These are phyloP conservation scores for Drosophila peninsularis DNA, from an alignment of 2,888 invertebrate species.

Conservation along the genomic window DNA sequence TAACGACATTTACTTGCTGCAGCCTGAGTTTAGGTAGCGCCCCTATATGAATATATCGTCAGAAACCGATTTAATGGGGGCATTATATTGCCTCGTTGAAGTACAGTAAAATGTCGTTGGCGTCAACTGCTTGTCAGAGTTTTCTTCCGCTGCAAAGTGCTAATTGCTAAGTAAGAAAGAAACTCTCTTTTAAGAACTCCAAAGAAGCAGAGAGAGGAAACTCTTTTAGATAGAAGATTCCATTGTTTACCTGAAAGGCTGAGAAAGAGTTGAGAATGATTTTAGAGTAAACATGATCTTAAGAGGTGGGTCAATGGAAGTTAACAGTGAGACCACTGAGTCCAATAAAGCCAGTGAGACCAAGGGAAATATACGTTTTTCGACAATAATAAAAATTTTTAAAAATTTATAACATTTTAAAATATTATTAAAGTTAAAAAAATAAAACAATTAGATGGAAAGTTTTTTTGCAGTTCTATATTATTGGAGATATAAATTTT, in stretches of 20 bases:
- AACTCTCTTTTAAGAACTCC: not conserved
- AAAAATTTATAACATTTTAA: too few relatives aligned
- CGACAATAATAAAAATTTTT: too few relatives aligned
- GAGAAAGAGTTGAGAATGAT: too few relatives aligned
- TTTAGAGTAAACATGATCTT: too few relatives aligned
- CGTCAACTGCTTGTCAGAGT: not conserved
- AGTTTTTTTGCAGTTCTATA: too few relatives aligned
- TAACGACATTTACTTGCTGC: constrained; percentile 1
- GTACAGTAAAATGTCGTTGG: not conserved
- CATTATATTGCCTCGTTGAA: not conserved
- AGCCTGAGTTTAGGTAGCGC: not conserved
- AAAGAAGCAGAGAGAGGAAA: not conserved
- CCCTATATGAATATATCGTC: not conserved
- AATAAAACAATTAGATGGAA: too few relatives aligned
- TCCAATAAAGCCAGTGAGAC: too few relatives aligned
- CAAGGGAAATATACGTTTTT: too few relatives aligned
- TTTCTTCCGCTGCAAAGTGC: not conserved
- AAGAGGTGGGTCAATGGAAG: too few relatives aligned
- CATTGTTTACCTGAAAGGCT: not conserved
- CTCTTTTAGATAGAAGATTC: not conserved
- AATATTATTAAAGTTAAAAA: too few relatives aligned
- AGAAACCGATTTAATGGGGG: not conserved
- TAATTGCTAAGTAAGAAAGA: not conserved
- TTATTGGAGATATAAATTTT: too few relatives aligned
- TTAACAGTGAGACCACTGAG: too few relatives aligned